Conservation (phyloP, 2,888 invertebrate genomes). For the Diplazon laetatorius region DNA sequence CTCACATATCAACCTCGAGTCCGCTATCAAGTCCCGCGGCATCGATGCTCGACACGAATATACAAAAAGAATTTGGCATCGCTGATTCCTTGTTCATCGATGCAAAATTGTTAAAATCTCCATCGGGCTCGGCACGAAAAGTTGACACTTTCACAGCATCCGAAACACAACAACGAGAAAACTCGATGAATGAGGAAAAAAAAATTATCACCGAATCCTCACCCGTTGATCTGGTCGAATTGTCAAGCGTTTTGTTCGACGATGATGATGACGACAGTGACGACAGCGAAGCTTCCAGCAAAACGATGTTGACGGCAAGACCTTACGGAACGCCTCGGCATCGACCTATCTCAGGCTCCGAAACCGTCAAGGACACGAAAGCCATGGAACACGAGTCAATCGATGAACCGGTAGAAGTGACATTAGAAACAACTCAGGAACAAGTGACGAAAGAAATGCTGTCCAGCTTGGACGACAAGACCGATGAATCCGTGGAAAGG, state of each 20-base stretch:
- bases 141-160: background rate
- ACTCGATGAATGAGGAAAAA: background rate
- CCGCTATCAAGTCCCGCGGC: background rate
- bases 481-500: background rate
- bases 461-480: background rate
- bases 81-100: conserved; percentile 55
- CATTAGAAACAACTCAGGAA: background rate
- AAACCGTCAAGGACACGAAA: conserved; percentile 10
- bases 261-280: conserved; percentile 75
- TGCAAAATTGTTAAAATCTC: conserved; percentile 45
- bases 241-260: conserved; percentile 61
- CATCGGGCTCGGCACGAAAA: conserved; percentile 7
- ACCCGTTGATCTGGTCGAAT: conserved; percentile 50
- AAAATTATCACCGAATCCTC: conserved; percentile 21
- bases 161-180: background rate
- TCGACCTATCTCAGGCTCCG: conserved; percentile 58
- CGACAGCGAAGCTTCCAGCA: conserved; percentile 78
- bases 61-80: conserved; percentile 56
- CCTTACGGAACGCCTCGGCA: conserved; percentile 77
- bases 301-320: conserved; percentile 76
- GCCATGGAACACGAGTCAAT: background rate
- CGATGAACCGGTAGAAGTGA: background rate
- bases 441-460: conserved; percentile 7
- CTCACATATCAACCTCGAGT: background rate
- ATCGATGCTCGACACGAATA: conserved; percentile 3